Conservation (phyloP, 1,140 invertebrate genomes). For the Limonius californicus region DNA sequence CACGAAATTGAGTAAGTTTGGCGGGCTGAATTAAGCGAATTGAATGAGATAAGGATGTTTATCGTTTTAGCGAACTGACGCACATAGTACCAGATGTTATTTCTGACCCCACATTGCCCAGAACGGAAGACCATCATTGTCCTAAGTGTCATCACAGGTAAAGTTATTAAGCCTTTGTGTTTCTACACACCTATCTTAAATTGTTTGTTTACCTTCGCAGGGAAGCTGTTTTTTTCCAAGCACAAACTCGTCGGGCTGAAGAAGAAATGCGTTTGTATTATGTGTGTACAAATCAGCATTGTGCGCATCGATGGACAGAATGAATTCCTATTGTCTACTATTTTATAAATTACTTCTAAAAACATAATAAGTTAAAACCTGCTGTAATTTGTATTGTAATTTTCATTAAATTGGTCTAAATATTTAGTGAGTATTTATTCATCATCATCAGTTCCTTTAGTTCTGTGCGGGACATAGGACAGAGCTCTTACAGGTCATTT, state of each 20-base stretch:
- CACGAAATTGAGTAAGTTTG: conserved; percentile 96
- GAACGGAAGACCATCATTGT: conserved; percentile 97
- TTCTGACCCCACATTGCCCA: conserved; percentile 94
- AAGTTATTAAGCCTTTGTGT: conserved; percentile 50
- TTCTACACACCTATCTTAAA: not conserved
- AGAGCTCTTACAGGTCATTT: too few relatives aligned
- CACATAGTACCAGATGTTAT: conserved; percentile 98
- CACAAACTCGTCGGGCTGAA: conserved; percentile 91
- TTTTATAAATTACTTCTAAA: too few relatives aligned
- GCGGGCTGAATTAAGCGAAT: too few relatives aligned
- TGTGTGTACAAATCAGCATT: conserved; percentile 92
- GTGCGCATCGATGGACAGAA: conserved; percentile 97
- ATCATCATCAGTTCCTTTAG: too few relatives aligned
- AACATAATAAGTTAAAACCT: not conserved
- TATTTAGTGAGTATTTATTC: too few relatives aligned
- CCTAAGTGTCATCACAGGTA: conserved; percentile 92
- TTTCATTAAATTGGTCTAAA: too few relatives aligned
- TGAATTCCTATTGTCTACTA: too few relatives aligned
- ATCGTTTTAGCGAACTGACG: conserved; percentile 82
- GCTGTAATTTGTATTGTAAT: not conserved
- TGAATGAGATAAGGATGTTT: too few relatives aligned
- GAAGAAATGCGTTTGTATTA: conserved; percentile 99
- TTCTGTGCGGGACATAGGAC: too few relatives aligned
- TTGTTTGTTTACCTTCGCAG: conserved; percentile 30
- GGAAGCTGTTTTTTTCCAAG: conserved; percentile 62